phyloP scores from a whole-genome alignment of 1,140 invertebrate genomes.

The Microplitis demolitor region DNA sequence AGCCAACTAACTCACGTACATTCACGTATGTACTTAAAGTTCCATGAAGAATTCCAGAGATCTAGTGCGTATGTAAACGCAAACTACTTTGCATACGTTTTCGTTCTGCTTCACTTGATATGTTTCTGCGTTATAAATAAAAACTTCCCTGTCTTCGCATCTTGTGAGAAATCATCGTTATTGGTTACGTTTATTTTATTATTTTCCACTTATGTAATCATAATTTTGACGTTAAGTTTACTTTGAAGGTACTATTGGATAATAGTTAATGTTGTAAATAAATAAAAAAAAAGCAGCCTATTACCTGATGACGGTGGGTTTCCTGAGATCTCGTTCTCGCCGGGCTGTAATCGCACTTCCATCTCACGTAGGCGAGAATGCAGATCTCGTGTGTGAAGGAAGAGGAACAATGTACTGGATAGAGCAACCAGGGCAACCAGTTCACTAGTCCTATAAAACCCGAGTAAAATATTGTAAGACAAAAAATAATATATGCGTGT shows the following conservation, averaged over 20 bases:
- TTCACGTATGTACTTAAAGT: background rate
- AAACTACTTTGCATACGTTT: too few species aligned
- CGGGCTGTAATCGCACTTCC: conserved; percentile 75
- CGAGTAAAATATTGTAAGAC: conserved; percentile 31
- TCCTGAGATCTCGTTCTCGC: conserved; percentile 69
- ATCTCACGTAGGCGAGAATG: conserved; percentile 77
- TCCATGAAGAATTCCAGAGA: background rate
- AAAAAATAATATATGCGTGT: background rate
- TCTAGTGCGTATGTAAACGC: too few species aligned
- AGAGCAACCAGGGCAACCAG: conserved; percentile 78
- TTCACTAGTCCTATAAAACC: conserved; percentile 71
- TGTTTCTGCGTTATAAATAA: too few species aligned
- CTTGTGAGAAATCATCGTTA: too few species aligned
- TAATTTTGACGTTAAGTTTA: too few species aligned
- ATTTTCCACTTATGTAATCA: too few species aligned
- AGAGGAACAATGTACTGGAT: conserved; percentile 79
- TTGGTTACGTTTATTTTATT: too few species aligned
- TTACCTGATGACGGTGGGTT: conserved; percentile 74
- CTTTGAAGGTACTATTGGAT: too few species aligned
- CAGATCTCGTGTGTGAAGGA: conserved; percentile 79
- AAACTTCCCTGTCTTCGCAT: too few species aligned
- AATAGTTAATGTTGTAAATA: background rate
- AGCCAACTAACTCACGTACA: background rate
- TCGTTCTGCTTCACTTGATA: too few species aligned
- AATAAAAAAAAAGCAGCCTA: background rate